Evolutionary conservation across 2,888 invertebrate genomes (phyloP), one percentile per base, ranked within the genome.

Genomic region (Orgyia antiqua): DNA sequence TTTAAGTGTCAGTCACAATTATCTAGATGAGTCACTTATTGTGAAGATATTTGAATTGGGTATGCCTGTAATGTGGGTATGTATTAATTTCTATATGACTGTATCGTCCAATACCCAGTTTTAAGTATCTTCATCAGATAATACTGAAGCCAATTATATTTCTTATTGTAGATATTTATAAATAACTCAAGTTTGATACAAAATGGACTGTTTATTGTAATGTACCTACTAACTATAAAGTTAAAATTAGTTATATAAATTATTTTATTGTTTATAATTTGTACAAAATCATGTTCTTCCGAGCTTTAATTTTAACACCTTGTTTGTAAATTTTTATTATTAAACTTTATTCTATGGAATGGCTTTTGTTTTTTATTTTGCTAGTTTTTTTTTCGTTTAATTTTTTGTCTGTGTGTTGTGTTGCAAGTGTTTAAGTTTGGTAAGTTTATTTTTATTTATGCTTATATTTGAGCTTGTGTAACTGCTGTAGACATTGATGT

Each of bases 271-370:
- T 54, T 48, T 56, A 49, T 55, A 47, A 53, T 68, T 68, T 82
- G 73, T 79, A 80, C 71, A 77, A 74, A 75, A 73, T 73, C 63
- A 70, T 72, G 78, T 82, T 88, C 84, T 87, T 83, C 79, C 76
- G 71, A 88, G 82, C 83, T 84, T 86, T 84, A 79, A 83, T 74
- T 64, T 54, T 78, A 80, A 69, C 75, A 76, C 74, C 69, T 79
- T 83, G 77, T 75, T 80, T 80, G 83, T 87, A 84, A 68, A 76
- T 78, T 74, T 21, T 80, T 76, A 75, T 82, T 75, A 83, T 79
- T 84, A 83, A 82, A 72, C 73, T 72, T 76, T 73, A 36, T 71
- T 68, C 69, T 71, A 70, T 76, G 76, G 76, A 75, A 80, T 78
- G 76, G 82, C 79, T 84, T 83, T 51, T 61, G 73, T 77, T 73